Evolutionary conservation across 2,797 vertebrate species (phyloP).

Genomic region (Borostomias antarcticus): DNA sequence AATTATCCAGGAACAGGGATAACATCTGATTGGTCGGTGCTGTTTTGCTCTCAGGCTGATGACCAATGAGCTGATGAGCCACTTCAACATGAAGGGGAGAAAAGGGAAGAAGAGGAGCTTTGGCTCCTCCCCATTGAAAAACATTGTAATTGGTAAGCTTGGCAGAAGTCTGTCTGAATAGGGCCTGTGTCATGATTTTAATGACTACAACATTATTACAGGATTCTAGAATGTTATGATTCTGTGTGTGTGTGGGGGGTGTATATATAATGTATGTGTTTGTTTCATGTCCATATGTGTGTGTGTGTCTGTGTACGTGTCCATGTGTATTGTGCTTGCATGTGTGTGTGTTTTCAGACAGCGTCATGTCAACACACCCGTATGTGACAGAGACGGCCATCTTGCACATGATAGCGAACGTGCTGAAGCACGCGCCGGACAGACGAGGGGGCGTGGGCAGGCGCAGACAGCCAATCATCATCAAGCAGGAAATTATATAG

Average conservation of each 20-base stretch:
- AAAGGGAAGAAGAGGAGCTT: conserved; percentile 9
- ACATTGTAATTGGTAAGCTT: conserved; percentile 10
- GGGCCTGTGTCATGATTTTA: too few species aligned
- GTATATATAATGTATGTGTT: too few species aligned
- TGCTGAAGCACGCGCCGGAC: conserved; percentile 8
- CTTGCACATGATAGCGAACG: conserved; percentile 4
- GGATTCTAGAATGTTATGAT: too few species aligned
- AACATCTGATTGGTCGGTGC: too few species aligned
- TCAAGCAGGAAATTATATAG: conserved; percentile 12
- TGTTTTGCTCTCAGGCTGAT: neutral
- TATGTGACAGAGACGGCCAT: conserved; percentile 3
- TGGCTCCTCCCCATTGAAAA: neutral
- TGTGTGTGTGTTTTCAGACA: conserved; percentile 5
- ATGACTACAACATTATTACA: too few species aligned
- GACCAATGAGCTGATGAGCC: conserved; percentile 7
- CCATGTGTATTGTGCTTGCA: too few species aligned
- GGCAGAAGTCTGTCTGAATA: too few species aligned
- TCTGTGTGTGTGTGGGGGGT: too few species aligned
- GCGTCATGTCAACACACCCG: conserved; percentile 1
- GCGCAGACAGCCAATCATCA: conserved; percentile 1
- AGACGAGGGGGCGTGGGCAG: conserved; percentile 1
- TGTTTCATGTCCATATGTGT: too few species aligned
- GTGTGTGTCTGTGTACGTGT: too few species aligned
- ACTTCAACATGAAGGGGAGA: conserved; percentile 10
- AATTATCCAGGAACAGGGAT: too few species aligned